A percentile compares a stretch with the other conserved stretches of the same genome.
Conservation (phyloP, 2,888 invertebrate species). For the Odontocolon sp. region DNA sequence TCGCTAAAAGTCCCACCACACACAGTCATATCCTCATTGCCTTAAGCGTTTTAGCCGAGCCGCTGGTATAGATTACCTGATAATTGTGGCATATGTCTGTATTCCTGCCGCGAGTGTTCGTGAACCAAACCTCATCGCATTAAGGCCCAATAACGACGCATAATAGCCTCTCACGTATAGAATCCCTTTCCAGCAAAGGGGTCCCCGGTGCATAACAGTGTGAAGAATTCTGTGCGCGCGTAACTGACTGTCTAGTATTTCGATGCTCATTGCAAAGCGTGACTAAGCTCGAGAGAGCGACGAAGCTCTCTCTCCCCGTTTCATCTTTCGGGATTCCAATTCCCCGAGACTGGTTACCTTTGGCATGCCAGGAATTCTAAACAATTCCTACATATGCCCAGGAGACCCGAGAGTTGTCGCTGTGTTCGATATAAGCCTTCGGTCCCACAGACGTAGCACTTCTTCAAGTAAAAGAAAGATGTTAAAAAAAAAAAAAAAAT, state of each 20-base stretch:
- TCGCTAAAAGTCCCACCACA: no score
- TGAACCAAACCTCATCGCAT: conserved; percentile 61
- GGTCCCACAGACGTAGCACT: conserved; percentile 5
- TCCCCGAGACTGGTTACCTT: conserved; percentile 3
- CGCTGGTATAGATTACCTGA: conserved; percentile 70
- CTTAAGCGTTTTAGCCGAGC: conserved; percentile 57
- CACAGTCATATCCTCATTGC: no score
- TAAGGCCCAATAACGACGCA: conserved; percentile 76
- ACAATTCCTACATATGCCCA: neutral
- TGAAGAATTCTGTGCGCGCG: conserved; percentile 20
- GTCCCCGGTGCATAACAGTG: conserved; percentile 12
- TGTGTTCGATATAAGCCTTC: conserved; percentile 20
- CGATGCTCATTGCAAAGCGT: conserved; percentile 75
- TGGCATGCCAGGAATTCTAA: conserved; percentile 26
- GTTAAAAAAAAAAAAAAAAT: conserved; percentile 1
- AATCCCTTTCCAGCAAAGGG: conserved; percentile 17
- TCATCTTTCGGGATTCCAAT: conserved; percentile 25
- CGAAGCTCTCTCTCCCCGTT: no score
- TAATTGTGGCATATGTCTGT: conserved; percentile 77
- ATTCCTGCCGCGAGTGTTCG: conserved; percentile 53
- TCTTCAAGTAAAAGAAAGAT: conserved; percentile 7
- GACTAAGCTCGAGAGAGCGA: conserved; percentile 72
- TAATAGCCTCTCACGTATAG: conserved; percentile 70
- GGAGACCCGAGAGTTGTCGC: neutral
- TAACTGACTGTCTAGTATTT: conserved; percentile 29